These are phyloP conservation scores for Acestrorhynchus altus DNA, from an alignment of 2,797 vertebrate genomes.

Conservation along the genomic window DNA sequence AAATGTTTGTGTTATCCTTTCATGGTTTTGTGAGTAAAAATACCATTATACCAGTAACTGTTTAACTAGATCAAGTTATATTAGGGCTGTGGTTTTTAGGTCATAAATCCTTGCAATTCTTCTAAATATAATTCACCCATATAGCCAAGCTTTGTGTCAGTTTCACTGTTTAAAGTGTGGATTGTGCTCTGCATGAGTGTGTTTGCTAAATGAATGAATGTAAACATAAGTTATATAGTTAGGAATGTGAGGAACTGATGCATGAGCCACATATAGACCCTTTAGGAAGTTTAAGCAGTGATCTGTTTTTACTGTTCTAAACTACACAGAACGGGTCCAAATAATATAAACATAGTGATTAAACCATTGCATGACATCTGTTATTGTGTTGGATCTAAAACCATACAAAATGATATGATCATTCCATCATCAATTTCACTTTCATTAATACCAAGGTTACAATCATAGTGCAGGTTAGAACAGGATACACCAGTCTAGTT, in stretches of 20 bases:
- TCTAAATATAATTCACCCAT: not conserved
- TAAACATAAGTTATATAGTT: not conserved
- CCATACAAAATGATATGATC: too few relatives aligned
- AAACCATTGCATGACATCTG: not conserved
- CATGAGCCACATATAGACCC: not conserved
- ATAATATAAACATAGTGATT: not conserved
- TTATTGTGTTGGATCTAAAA: not conserved
- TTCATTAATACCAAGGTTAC: not conserved
- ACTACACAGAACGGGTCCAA: not conserved
- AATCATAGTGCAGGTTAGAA: not conserved
- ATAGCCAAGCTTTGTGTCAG: not conserved
- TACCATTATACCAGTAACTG: too few relatives aligned
- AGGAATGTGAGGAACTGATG: not conserved
- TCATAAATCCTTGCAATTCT: not conserved
- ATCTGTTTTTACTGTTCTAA: not conserved
- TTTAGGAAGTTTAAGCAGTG: not conserved
- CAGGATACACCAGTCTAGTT: too few relatives aligned
- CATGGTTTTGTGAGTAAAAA: too few relatives aligned
- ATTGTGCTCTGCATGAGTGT: not conserved
- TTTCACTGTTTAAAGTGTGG: not conserved
- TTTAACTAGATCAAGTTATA: not conserved
- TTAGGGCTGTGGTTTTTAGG: not conserved
- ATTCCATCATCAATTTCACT: not conserved
- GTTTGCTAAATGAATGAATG: not conserved
- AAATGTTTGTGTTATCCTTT: not conserved